Percentiles rank a stretch among this genome's conserved stretches.
Conservation (phyloP, 2,113 vertebrate genomes). For the Oryctolagus cuniculus region mOryCun1.1 NC_091439.1:37802001-37802500, state of each 20-base stretch:
- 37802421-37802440: neutral
- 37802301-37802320: neutral
- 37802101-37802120: neutral
- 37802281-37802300: neutral
- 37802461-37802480: neutral
- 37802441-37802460: neutral
- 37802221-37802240: neutral
- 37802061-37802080: neutral
- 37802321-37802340: neutral
- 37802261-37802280: neutral
- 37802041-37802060: neutral
- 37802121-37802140: neutral
- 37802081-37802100: neutral
- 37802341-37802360: neutral
- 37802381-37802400: slow-evolving; percentile 8
- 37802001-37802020: neutral
- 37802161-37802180: neutral
- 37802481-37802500: neutral
- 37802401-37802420: neutral
- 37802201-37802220: neutral
- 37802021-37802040: neutral
- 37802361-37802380: neutral
- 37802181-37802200: neutral
- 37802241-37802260: neutral
- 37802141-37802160: neutral